phyloP scores from a whole-genome alignment of 2,113 vertebrate species.

The Mobula birostris region DNA sequence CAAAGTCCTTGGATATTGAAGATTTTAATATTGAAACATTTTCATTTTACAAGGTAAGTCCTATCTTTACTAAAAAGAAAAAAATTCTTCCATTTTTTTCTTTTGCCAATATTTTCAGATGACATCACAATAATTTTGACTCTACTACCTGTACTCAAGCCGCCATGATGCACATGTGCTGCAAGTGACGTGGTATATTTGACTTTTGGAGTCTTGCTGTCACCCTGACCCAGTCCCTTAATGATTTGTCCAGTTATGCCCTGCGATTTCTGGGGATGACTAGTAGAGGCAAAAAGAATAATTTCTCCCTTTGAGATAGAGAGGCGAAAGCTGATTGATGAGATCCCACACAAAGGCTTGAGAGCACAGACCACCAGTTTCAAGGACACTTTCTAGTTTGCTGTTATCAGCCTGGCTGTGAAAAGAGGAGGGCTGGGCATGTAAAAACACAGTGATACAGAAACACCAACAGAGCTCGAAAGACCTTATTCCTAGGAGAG shows the following conservation, averaged over 20 bases:
- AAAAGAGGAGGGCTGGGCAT: too few species aligned
- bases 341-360: background rate
- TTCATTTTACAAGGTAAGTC: background rate
- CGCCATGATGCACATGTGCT: background rate
- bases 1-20: background rate
- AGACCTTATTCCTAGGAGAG: too few species aligned
- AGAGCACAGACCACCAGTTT: too few species aligned
- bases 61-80: background rate
- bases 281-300: background rate
- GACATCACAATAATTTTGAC: background rate
- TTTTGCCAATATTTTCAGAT: background rate
- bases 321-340: background rate
- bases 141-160: background rate
- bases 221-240: too few species aligned
- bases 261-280: background rate
- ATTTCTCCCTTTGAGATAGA: background rate
- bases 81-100: background rate
- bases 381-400: too few species aligned
- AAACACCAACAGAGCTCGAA: too few species aligned
- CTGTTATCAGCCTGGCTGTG: too few species aligned
- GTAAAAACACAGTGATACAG: too few species aligned
- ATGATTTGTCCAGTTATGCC: too few species aligned
- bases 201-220: background rate
- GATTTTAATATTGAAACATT: background rate
- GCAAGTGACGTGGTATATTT: background rate